Evolutionary conservation across 2,888 invertebrate species (phyloP), one percentile per base, ranked within the genome.

Genomic region (Nymphalis c-album): DNA sequence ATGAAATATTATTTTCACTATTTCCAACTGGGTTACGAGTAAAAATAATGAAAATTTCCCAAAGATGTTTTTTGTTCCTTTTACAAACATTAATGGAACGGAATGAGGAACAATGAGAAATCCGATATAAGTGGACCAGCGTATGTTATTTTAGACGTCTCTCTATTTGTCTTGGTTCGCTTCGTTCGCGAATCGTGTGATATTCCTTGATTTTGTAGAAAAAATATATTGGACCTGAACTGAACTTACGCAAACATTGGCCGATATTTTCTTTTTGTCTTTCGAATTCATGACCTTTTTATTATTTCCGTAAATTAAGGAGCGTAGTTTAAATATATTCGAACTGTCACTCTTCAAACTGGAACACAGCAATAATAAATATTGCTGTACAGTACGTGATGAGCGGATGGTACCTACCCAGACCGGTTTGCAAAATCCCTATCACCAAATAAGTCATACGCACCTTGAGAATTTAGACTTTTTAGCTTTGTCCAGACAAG

Each of bases 71-170:
- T 80, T 77, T 79, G 75, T 82, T 77, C 17, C 81, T 81, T 60
- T 61, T 62, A 63, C 58, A 69, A 66, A 83, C 85, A 82, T 83
- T 88, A 90, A 89, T 90, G 86, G 89, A 85, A 87, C 79, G 84
- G 82, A 85, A 83, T 81, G 81, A 84, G 82, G 81, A 87, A 90
- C 90, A 90, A 90, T 86, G 85, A 83, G 90, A 85, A 90, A 91
- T 90, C 87, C 80, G 90, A 90, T 90, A 90, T 88, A 83, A 88
- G 87, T 85, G 86, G 85, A 82, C 82, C 76, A 74, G 80, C 78
- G 78, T 83, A 83, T 90, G 88, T 90, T 91, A 86, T 91, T 89
- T 85, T 86, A 87, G 85, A 82, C 76, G 80, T 71, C 64, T 63
- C 60, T 67, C 73, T 85, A 79, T 90, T 89, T 87, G 78, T 83